Evolutionary conservation across 1,140 invertebrate species (phyloP).

Genomic region (Penaeus vannamei): DNA sequence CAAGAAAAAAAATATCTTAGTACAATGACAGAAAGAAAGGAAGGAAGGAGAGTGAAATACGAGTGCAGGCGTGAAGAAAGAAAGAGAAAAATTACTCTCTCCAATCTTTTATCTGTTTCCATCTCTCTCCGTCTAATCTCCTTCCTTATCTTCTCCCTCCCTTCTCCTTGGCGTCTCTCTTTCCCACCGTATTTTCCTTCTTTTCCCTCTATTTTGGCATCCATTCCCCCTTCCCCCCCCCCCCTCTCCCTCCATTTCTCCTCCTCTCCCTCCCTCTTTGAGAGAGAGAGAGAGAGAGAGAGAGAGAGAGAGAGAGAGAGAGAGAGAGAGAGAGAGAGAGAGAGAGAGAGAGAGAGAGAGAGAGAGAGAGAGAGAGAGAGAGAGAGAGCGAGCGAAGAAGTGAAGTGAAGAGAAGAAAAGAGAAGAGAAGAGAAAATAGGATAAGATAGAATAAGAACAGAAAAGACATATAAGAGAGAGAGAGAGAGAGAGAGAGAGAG

Average conservation of each 20-base stretch:
- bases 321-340: too few relatives aligned
- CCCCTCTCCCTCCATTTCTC: neutral
- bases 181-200: neutral
- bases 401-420: neutral
- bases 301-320: too few relatives aligned
- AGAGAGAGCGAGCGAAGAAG: neutral
- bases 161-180: neutral
- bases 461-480: neutral
- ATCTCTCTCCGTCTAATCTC: too few relatives aligned
- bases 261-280: too few relatives aligned
- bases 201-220: neutral
- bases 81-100: too few relatives aligned
- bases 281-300: neutral
- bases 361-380: slow-evolving; percentile 31
- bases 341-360: neutral
- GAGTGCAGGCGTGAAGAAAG: too few relatives aligned
- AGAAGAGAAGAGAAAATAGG: neutral
- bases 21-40: too few relatives aligned
- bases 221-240: neutral
- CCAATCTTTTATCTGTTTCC: too few relatives aligned
- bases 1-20: too few relatives aligned
- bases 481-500: neutral
- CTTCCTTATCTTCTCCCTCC: too few relatives aligned
- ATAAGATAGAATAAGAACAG: neutral
- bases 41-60: too few relatives aligned